Evolutionary conservation across 2,113 vertebrate genomes (phyloP), one percentile per base, ranked within the genome.

Genomic region (Psettodes erumei): DNA sequence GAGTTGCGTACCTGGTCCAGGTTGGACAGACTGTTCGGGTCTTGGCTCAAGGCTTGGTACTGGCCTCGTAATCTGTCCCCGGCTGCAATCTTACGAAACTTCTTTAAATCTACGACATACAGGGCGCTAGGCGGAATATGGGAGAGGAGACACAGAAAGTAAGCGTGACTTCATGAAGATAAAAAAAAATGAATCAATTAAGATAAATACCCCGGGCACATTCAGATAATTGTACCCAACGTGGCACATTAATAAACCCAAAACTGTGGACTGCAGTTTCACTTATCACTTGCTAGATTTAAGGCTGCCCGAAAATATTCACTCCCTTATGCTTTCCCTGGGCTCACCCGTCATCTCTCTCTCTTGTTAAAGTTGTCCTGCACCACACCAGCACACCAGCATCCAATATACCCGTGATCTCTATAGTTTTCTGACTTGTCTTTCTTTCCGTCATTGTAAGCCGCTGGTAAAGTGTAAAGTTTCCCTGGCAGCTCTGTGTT

Each of bases 1-100:
- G 33, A 54, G 47, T 62, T 76, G 7, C 27, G 4, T 13, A 98
- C 98, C 96, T 99, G 98, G 86, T 99, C 97, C 50, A 99, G 92
- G 86, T 99, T 99, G 72, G 97, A 98, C 65, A 99, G 93, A 53
- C 98, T 99, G 91, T 98, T 97, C 30, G 97, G 97, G 87, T 99
- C 98, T 80, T 98, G 96, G 84, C 97, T 99, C 45, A 99, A 93
- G 51, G 95, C 95, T 86, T 99, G 98, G 84, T 99, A 99, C 87
- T 97, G 98, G 45, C 97, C 96, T 47, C 98, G 94, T 25, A 99
- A 95, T 75, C 96, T 89, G 88, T 99, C 98, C 59, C 98, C 98
- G 9, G 98, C 98, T 45, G 96, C 96, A 51, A 99, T 96, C 91
- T 95, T 98, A 37, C 98, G 91, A 89, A 99, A 99, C 81, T 96